Percentiles rank a stretch among this genome's conserved stretches.
phyloP scores from a whole-genome alignment of 1,140 invertebrate species.

The Gryon sp. region DNA sequence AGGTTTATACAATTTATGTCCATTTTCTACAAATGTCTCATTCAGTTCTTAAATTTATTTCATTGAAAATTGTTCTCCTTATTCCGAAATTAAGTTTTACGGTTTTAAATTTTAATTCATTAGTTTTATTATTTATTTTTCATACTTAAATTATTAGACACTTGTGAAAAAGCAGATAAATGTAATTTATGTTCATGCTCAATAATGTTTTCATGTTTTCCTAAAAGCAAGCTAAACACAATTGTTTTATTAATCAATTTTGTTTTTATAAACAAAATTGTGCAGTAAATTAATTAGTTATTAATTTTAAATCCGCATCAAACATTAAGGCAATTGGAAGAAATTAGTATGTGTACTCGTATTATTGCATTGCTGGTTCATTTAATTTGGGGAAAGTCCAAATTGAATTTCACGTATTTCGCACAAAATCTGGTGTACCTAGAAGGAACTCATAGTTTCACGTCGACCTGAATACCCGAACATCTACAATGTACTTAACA shows the following conservation, averaged over 20 bases:
- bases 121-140: too few relatives aligned
- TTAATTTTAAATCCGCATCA: constrained; percentile 56
- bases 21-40: too few relatives aligned
- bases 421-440: constrained; percentile 42
- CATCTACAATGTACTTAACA: constrained; percentile 37
- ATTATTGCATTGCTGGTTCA: constrained; percentile 52
- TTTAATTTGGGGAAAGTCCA: constrained; percentile 57
- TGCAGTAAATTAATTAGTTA: constrained; percentile 47
- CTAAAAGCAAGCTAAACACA: too few relatives aligned
- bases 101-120: too few relatives aligned
- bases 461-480: constrained; percentile 35
- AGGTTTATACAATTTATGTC: too few relatives aligned
- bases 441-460: constrained; percentile 45
- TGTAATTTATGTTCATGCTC: too few relatives aligned
- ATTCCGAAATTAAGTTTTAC: too few relatives aligned
- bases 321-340: constrained; percentile 42
- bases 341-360: constrained; percentile 36
- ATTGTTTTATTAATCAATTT: constrained; percentile 30
- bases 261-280: constrained; percentile 6
- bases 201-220: too few relatives aligned
- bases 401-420: constrained; percentile 57
- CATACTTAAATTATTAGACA: too few relatives aligned
- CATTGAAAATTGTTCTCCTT: too few relatives aligned
- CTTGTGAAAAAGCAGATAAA: too few relatives aligned
- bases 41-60: too few relatives aligned